Conservation (phyloP, 30 jellyfish, hydroid and myxozoan genomes). For the Aurelia coerulea region DNA sequence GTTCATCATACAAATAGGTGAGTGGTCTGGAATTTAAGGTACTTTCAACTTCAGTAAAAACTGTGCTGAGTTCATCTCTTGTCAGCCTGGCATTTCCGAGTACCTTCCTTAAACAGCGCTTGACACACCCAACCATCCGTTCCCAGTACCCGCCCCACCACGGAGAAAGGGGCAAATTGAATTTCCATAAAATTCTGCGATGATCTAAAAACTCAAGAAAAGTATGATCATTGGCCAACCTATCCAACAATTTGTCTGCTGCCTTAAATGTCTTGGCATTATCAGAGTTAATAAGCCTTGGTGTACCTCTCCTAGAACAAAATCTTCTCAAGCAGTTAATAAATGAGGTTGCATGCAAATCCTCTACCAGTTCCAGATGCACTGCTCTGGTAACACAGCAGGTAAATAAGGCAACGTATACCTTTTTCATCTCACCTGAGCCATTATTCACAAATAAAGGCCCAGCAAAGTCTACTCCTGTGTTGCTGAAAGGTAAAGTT, state of each 20-base stretch:
- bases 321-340: conserved; percentile 51
- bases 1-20: conserved; percentile 19
- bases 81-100: conserved; percentile 8
- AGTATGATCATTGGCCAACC: conserved; percentile 23
- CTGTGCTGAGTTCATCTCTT: conserved; percentile 23
- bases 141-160: conserved; percentile 70
- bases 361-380: conserved; percentile 50
- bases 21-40: conserved; percentile 30
- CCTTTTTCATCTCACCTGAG: conserved; percentile 58
- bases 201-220: conserved; percentile 30
- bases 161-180: conserved; percentile 54
- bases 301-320: conserved; percentile 73
- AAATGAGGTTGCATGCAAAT: conserved; percentile 48
- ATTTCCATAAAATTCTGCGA: neutral
- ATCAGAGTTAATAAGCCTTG: conserved; percentile 64
- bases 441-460: conserved; percentile 57
- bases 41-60: conserved; percentile 16
- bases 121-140: conserved; percentile 40
- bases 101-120: conserved; percentile 23
- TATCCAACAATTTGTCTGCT: conserved; percentile 29
- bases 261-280: too few species aligned
- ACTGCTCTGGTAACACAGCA: conserved; percentile 59
- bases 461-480: conserved; percentile 71
- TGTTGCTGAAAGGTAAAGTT: conserved; percentile 45
- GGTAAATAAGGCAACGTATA: conserved; percentile 40